Conservation (phyloP, 2,113 vertebrate species). For the Acanthisitta chloris region DNA sequence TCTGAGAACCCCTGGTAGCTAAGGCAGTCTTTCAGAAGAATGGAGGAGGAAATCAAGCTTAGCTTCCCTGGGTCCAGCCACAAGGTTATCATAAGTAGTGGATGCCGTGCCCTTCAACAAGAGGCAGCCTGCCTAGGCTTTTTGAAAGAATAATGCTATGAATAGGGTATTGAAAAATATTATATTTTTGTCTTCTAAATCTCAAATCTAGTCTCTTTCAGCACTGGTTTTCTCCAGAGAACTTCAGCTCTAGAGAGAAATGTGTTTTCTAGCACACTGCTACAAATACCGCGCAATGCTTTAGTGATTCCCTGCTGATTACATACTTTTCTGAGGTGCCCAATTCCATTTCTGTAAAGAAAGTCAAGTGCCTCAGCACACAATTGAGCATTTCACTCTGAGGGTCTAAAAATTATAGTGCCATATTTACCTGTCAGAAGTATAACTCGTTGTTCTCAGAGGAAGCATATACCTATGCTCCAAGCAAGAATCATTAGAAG, state of each 20-base stretch:
- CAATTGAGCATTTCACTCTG: not conserved
- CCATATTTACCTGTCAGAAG: not conserved
- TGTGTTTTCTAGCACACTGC: not conserved
- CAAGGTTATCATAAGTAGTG: not conserved
- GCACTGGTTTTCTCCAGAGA: not conserved
- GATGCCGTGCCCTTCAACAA: not conserved
- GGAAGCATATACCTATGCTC: not conserved
- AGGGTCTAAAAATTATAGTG: not conserved
- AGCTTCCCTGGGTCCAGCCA: not conserved
- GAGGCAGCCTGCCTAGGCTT: not conserved
- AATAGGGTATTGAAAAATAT: not conserved
- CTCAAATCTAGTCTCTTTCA: not conserved
- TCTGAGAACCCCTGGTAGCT: not conserved
- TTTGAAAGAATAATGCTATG: not conserved
- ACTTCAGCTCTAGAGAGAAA: not conserved
- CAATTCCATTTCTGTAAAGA: not conserved
- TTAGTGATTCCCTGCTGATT: not conserved
- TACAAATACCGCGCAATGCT: not conserved
- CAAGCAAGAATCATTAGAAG: not conserved
- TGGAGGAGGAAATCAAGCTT: not conserved
- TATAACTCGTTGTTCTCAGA: not conserved
- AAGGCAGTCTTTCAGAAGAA: not conserved
- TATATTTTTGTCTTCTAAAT: not conserved
- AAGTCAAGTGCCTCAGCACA: not conserved
- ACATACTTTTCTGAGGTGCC: not conserved